Conservation (phyloP, 2,888 invertebrate species). For the Noctua comes region DNA sequence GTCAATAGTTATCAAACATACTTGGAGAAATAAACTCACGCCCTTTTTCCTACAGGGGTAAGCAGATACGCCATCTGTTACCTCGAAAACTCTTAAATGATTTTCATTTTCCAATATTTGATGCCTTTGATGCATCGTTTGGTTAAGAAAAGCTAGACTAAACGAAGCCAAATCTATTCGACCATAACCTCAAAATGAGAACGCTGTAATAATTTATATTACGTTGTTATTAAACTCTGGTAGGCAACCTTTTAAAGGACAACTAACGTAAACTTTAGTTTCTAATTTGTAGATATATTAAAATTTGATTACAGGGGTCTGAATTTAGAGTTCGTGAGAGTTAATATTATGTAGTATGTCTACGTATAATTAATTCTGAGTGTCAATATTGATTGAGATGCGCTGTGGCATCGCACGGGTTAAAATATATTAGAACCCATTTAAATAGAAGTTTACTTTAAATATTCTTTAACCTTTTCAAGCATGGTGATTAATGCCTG, state of each 20-base stretch:
- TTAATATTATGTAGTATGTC: not conserved
- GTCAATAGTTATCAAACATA: too few species aligned
- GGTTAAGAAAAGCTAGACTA: not conserved
- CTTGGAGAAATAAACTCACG: too few species aligned
- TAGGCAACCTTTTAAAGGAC: not conserved
- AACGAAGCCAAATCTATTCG: not conserved
- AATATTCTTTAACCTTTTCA: too few species aligned
- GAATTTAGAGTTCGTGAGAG: not conserved
- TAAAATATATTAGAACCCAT: not conserved
- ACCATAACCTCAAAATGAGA: not conserved
- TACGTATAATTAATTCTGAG: not conserved
- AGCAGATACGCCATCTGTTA: too few species aligned
- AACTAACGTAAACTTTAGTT: not conserved
- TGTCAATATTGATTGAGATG: not conserved
- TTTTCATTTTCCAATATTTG: not conserved
- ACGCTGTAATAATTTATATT: not conserved
- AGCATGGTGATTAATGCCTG: too few species aligned
- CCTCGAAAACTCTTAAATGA: too few species aligned
- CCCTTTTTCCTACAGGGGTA: too few species aligned
- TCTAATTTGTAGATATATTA: not conserved
- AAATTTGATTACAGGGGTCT: constrained; percentile 6
- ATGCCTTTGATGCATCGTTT: not conserved
- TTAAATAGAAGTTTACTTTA: not conserved
- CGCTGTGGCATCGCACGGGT: not conserved
- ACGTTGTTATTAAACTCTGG: not conserved